A percentile compares a stretch with the other conserved stretches of the same genome.
Conservation (phyloP, 1,140 invertebrate species). For the Hestina assimilis region DNA sequence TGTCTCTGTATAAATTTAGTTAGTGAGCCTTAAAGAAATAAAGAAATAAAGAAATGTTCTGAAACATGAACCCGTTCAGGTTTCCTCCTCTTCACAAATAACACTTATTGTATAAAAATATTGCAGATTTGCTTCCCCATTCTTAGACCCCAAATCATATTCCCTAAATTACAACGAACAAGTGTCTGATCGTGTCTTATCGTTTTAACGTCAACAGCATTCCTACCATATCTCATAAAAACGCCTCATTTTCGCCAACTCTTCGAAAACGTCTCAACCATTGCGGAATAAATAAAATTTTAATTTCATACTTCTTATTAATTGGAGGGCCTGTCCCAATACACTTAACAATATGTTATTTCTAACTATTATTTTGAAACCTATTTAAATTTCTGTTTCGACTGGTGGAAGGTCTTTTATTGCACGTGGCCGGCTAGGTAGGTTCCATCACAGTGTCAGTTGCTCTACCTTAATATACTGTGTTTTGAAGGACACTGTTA, state of each 20-base stretch:
- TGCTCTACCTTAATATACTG: too few species aligned
- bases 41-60: too few species aligned
- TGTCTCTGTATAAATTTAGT: too few species aligned
- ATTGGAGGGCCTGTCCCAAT: not conserved
- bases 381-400: too few species aligned
- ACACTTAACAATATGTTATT: too few species aligned
- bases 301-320: not conserved
- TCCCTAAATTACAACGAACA: slow-evolving; percentile 4
- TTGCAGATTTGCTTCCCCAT: not conserved
- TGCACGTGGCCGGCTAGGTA: too few species aligned
- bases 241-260: not conserved
- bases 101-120: not conserved
- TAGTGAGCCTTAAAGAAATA: too few species aligned
- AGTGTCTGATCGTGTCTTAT: slow-evolving; percentile 16
- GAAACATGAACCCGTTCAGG: too few species aligned
- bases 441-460: too few species aligned
- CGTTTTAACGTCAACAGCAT: slow-evolving; percentile 8
- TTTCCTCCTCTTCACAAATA: not conserved
- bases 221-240: slow-evolving; percentile 1
- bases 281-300: slow-evolving; percentile 2
- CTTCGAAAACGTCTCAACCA: not conserved
- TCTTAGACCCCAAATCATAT: not conserved
- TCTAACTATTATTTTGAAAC: too few species aligned
- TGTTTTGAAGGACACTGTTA: too few species aligned
- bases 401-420: too few species aligned